Base-by-base conservation (phyloP, 2,888 invertebrate genomes). In the Panopea generosa region DNA sequence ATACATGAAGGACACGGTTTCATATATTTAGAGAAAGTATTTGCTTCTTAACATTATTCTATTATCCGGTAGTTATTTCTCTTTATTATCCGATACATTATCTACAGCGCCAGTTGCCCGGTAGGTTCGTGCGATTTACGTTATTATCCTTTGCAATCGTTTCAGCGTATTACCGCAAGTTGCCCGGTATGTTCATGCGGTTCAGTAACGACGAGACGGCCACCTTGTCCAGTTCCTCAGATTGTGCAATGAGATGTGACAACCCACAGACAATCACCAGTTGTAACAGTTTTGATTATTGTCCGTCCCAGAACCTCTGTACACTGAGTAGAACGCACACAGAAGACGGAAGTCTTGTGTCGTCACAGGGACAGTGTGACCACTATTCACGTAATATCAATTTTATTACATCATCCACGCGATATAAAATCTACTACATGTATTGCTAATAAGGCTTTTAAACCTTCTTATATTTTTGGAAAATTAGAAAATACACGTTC, bases 271-370 rank as follows among this genome's bases (percentile, higher is more conserved):
- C 66, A 6, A 49, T 78, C 7, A 79, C 82, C 22, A 73, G 71
- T n/a, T 89, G 89, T 62, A 82, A 84, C 50, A 83, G 85, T 45
- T 89, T 89, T 65, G 89, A 89, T 43, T 85, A 77, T 60, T 87
- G 87, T 59, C 65, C 81, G 3, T 24, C 55, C 4, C 76, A 70
- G 14, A 72, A 78, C 16, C 61, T 83, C 14, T 89, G 89, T 71
- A 75, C 79, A 6, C 62, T 88, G 22, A 87, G 87, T 47, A 74
- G 49, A 57, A 77, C 71, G 2, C 78, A 82, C 47, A 83, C 79
- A 3, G 70, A 71, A 0, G 85, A 84, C 29, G 86, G 86, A 2
- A 45, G 29, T 7, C 43, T 85, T 18, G 47, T 70, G 0, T 66
- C 59, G 2, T 75, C 67, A 22, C 26, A 68, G 20, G 61, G 69